Conservation (phyloP, 2,888 invertebrate species). For the Trichopoda pennipes region DNA sequence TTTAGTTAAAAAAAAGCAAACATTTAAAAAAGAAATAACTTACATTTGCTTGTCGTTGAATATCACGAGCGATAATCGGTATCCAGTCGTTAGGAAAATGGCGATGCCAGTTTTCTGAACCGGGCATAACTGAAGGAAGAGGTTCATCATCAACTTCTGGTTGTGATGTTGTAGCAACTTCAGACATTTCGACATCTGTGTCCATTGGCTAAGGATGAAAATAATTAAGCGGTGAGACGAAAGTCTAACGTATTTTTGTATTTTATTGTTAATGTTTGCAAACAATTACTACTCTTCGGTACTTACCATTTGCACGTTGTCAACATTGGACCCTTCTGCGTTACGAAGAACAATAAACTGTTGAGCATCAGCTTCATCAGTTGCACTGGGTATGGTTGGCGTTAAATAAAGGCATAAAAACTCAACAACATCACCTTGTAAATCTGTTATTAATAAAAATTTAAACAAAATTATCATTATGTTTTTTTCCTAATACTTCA, state of each 20-base stretch:
- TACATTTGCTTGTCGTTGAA: conserved; percentile 85
- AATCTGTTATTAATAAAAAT: conserved; percentile 70
- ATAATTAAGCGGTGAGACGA: conserved; percentile 60
- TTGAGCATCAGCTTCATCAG: conserved; percentile 72
- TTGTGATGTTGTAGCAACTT: conserved; percentile 67
- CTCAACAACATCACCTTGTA: conserved; percentile 75
- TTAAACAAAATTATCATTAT: neutral
- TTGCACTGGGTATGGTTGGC: conserved; percentile 72
- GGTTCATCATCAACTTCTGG: conserved; percentile 74
- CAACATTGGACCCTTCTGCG: conserved; percentile 31
- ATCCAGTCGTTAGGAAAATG: conserved; percentile 90
- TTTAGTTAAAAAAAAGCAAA: too few relatives aligned
- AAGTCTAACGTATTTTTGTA: conserved; percentile 45
- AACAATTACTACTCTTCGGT: neutral
- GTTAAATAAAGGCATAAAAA: conserved; percentile 74
- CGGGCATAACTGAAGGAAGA: conserved; percentile 82
- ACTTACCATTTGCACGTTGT: conserved; percentile 56
- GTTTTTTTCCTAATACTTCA: neutral
- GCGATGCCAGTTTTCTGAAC: conserved; percentile 84
- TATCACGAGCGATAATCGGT: conserved; percentile 91
- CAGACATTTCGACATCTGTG: conserved; percentile 81
- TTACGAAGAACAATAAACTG: conserved; percentile 76
- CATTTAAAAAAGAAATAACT: neutral
- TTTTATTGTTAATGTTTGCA: neutral
- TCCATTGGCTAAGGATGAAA: conserved; percentile 81